Percentiles rank a stretch among this genome's conserved stretches.
phyloP scores from a whole-genome alignment of 2,888 invertebrate species.

The Mythimna loreyi region DNA sequence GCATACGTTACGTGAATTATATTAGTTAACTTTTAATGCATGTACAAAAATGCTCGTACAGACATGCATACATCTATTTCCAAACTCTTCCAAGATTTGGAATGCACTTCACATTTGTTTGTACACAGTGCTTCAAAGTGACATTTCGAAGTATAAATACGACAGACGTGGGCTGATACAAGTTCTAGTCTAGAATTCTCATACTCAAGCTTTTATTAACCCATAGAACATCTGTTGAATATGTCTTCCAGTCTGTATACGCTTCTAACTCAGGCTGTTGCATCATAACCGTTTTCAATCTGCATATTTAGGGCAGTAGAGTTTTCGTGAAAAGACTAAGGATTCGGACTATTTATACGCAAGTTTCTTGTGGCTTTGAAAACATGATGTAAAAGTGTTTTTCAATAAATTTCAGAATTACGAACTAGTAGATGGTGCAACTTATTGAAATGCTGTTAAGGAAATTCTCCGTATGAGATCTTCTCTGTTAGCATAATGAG shows the following conservation, averaged over 20 bases:
- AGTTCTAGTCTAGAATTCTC: slow-evolving; percentile 34
- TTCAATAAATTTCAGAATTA: slow-evolving; percentile 22
- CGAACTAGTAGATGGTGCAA: slow-evolving; percentile 26
- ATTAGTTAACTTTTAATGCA: slow-evolving; percentile 27
- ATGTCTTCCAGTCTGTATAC: slow-evolving; percentile 7
- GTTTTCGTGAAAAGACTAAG: slow-evolving; percentile 17
- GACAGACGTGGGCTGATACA: slow-evolving; percentile 33
- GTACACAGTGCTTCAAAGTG: slow-evolving; percentile 29
- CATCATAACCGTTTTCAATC: slow-evolving; percentile 14
- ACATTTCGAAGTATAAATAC: slow-evolving; percentile 49
- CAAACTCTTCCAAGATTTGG: slow-evolving; percentile 23
- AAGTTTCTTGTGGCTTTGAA: slow-evolving; percentile 33
- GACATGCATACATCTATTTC: slow-evolving; percentile 19
- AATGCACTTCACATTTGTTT: slow-evolving; percentile 37
- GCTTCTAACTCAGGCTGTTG: slow-evolving; percentile 22
- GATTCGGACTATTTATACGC: slow-evolving; percentile 12
- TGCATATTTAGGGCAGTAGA: slow-evolving; percentile 16
- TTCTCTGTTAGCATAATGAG: slow-evolving; percentile 42
- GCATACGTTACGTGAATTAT: slow-evolving; percentile 31
- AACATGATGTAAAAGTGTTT: slow-evolving; percentile 30
- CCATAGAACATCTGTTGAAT: slow-evolving; percentile 45
- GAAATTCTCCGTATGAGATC: slow-evolving; percentile 8
- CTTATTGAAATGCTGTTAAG: slow-evolving; percentile 15
- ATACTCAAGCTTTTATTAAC: slow-evolving; percentile 8
- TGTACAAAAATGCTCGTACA: slow-evolving; percentile 5